Conservation (phyloP, 2,113 vertebrate genomes). For the Paratilapia polleni region DNA sequence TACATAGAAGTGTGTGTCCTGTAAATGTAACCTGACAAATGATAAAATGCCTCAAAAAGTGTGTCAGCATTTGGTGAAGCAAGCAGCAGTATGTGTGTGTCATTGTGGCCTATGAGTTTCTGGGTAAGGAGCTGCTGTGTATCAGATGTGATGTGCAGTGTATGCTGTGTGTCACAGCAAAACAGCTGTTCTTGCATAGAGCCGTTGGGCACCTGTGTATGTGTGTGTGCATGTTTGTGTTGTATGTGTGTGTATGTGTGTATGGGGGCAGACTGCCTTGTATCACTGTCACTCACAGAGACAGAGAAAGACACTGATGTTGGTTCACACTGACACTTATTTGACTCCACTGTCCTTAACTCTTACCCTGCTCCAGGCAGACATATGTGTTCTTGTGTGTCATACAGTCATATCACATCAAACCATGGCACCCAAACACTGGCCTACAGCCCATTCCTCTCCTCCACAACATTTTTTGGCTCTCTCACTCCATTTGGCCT, state of each 20-base stretch:
- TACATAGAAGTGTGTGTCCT: conserved; percentile 18
- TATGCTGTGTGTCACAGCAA: conserved; percentile 73
- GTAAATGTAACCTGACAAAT: conserved; percentile 63
- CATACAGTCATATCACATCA: conserved; percentile 76
- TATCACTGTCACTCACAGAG: conserved; percentile 79
- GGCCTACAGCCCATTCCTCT: conserved; percentile 66
- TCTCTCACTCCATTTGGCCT: background rate
- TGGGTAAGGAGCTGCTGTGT: conserved; percentile 41
- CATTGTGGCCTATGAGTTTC: conserved; percentile 51
- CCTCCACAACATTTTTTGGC: conserved; percentile 33
- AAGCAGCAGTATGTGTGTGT: conserved; percentile 41
- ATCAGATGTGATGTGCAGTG: conserved; percentile 70
- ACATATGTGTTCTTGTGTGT: conserved; percentile 57
- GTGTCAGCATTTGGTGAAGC: conserved; percentile 63
- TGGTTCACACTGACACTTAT: conserved; percentile 78
- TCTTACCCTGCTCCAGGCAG: conserved; percentile 64
- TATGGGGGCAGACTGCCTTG: conserved; percentile 56
- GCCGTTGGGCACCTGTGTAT: conserved; percentile 65
- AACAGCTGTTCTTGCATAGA: conserved; percentile 57
- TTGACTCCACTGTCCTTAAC: conserved; percentile 76
- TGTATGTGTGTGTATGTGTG: conserved; percentile 14
- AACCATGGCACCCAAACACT: conserved; percentile 66
- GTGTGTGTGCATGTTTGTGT: conserved; percentile 37
- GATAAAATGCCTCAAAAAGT: conserved; percentile 55
- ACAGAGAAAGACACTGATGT: conserved; percentile 77